Evolutionary conservation across 92 coral and sea anemone species (phyloP).

Genomic region (Siderastrea siderea): DNA sequence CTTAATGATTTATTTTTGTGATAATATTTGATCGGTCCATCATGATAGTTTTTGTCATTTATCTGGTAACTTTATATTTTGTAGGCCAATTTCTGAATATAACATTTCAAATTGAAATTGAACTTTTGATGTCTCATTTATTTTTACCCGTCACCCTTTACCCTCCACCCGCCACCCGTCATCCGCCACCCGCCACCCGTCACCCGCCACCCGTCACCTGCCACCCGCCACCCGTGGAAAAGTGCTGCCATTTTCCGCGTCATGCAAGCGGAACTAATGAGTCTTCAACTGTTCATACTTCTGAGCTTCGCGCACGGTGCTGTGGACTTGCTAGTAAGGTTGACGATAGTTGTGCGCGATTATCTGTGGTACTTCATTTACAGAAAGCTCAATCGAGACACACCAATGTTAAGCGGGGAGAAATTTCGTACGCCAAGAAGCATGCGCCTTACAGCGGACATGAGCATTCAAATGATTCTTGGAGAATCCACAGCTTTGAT

Average conservation of each 20-base stretch:
- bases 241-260: slow-evolving; percentile 56
- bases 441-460: slow-evolving; percentile 73
- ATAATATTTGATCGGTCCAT: too few relatives aligned
- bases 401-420: not conserved
- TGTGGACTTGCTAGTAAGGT: slow-evolving; percentile 57
- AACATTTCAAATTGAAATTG: too few relatives aligned
- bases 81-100: too few relatives aligned
- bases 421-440: slow-evolving; percentile 71
- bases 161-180: too few relatives aligned
- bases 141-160: too few relatives aligned
- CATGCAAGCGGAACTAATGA: slow-evolving; percentile 73
- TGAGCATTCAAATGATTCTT: slow-evolving; percentile 72
- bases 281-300: slow-evolving; percentile 42
- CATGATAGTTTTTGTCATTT: too few relatives aligned
- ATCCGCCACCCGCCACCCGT: too few relatives aligned
- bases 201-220: too few relatives aligned
- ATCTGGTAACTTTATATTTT: too few relatives aligned
- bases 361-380: slow-evolving; percentile 70
- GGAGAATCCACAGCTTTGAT: slow-evolving; percentile 71
- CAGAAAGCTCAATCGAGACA: slow-evolving; percentile 25
- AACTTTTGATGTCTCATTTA: too few relatives aligned
- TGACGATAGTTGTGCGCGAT: slow-evolving; percentile 66
- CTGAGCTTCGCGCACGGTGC: slow-evolving; percentile 69
- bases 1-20: too few relatives aligned
- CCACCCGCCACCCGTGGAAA: too few relatives aligned